phyloP scores from a whole-genome alignment of 2,113 vertebrate species.

The Heterocephalus glaber region DNA sequence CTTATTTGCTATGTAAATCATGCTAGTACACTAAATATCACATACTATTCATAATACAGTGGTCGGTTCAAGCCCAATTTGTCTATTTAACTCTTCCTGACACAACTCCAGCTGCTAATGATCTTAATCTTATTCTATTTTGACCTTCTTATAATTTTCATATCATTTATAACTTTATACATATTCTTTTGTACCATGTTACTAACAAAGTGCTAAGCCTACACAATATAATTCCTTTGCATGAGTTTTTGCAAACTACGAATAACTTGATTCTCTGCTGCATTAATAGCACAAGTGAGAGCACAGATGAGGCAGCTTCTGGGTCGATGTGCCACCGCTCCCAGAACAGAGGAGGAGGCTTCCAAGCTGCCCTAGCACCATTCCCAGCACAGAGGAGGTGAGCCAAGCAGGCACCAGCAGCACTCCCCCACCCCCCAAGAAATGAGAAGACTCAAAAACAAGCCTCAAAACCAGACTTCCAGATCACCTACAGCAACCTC shows the following conservation, averaged over 20 bases:
- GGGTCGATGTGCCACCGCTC: no score
- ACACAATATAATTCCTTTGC: constrained; percentile 20
- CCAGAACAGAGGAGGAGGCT: no score
- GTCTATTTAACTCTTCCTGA: not conserved
- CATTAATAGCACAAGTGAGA: not conserved
- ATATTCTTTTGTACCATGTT: not conserved
- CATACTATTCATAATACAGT: not conserved
- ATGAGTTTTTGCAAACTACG: not conserved
- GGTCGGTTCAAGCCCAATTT: not conserved
- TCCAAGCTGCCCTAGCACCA: no score
- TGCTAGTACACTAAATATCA: constrained; percentile 18
- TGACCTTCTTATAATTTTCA: constrained; percentile 36
- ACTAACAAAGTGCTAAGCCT: constrained; percentile 5
- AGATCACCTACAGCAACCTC: no score
- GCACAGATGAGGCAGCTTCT: no score
- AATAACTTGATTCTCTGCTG: not conserved
- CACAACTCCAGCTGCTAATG: not conserved
- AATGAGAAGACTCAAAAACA: no score
- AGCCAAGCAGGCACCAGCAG: no score
- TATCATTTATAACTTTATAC: not conserved
- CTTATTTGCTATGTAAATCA: not conserved
- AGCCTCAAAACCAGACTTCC: no score
- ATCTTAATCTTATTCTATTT: not conserved
- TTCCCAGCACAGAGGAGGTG: no score
- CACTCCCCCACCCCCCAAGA: no score